Evolutionary conservation across 2,113 vertebrate species (phyloP), one percentile per base, ranked within the genome.

Genomic region (Microtus oregoni): DNA sequence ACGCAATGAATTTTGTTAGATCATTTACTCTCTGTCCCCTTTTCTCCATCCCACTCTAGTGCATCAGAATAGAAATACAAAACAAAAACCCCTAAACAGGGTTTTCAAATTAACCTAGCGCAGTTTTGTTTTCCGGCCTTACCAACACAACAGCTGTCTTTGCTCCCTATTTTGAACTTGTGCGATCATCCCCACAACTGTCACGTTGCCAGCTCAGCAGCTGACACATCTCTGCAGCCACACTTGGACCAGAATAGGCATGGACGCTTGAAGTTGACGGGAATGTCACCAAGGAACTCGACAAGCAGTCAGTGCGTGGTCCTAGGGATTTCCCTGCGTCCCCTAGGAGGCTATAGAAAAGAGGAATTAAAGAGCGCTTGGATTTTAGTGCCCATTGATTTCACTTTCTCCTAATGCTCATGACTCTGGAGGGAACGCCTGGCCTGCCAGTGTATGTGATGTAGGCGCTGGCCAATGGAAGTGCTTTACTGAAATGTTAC

Each of bases 91-190:
- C 35, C 10, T 79, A 79, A 17, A n/a, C 32, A 72, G 19, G 24
- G 35, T 82, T 92, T 91, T 86, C 70, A 35, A 41, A 52, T 92
- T 90, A 93, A 12, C 47, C 14, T 77, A 79, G 83, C 73, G 24
- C 41, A 26, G 19, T 38, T 63, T 86, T 94, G 86, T 93, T 91
- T 79, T 94, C 78, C 90, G 86, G 52, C 85, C 65, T 77, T 50
- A 68, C 65, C n/a, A 58, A 41, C 32, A 88, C 88, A 94, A 85
- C 86, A 30, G 47, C 61, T 68, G 90, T 91, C 92, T 79, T 55
- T 2, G 30, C 61, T 88, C 26, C 68, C 94, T 96, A 41, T 97
- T 97, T 97, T 97, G 97, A 97, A 58, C 67, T 76, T 78, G 47
- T 81, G 76, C 28, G 32, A 75, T 79, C 35, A 68, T 94, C 44